phyloP scores from a whole-genome alignment of 1,140 invertebrate genomes.

The Holcopasites calliopsidis region DNA sequence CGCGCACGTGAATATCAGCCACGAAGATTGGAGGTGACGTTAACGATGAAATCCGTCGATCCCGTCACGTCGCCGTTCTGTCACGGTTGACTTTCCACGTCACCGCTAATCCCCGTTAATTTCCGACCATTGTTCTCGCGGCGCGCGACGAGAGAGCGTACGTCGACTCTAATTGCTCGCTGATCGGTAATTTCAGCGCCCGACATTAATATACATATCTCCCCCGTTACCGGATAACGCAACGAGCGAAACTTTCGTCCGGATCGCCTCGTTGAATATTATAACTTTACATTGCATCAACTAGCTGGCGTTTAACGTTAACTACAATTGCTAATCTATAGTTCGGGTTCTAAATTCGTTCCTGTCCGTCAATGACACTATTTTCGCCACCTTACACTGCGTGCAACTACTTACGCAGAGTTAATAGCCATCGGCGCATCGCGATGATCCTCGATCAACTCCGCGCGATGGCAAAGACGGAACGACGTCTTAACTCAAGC shows the following conservation, averaged over 20 bases:
- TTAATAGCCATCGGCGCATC: constrained; percentile 9
- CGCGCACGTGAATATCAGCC: constrained; percentile 14
- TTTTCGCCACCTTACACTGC: too few relatives aligned
- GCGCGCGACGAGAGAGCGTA: not conserved
- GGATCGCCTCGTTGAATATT: too few relatives aligned
- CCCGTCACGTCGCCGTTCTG: not conserved
- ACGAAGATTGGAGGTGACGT: not conserved
- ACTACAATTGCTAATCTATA: too few relatives aligned
- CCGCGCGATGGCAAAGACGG: not conserved
- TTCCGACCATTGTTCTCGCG: not conserved
- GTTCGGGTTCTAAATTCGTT: too few relatives aligned
- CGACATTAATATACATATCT: not conserved
- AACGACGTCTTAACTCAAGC: not conserved
- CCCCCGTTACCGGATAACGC: too few relatives aligned
- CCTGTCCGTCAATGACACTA: too few relatives aligned
- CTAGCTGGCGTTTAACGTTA: too few relatives aligned
- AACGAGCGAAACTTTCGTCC: too few relatives aligned
- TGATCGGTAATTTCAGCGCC: not conserved
- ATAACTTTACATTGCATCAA: too few relatives aligned
- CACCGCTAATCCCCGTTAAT: not conserved
- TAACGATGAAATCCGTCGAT: not conserved
- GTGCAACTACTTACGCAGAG: too few relatives aligned
- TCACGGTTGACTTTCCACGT: not conserved
- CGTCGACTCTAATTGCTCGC: not conserved
- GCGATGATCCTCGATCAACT: not conserved